Base-by-base conservation (phyloP, 2,113 vertebrate genomes). In the Mesitornis unicolor region DNA sequence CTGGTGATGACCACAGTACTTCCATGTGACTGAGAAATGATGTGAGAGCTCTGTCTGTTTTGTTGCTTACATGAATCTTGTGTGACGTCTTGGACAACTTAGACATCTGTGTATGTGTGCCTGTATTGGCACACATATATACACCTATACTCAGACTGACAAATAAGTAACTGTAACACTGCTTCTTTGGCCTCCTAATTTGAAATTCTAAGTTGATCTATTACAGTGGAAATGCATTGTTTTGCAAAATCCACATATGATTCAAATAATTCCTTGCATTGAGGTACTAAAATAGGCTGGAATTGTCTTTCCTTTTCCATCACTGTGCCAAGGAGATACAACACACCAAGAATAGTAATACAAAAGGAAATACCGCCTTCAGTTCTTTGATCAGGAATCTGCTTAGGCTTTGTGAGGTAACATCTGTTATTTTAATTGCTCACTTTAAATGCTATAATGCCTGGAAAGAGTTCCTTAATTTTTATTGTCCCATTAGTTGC, bases 381-480 rank as follows among this genome's bases (percentile, higher is more conserved):
- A 13, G 24, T 71, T 94, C 43, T 90, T 68, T 64, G 57, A 88
- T 88, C 45, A 40, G 85, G 48, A 93, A 80, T 91, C 78, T 95
- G 24, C 57, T 65, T 86, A 90, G 56, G 71, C 91, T 85, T 69
- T 64, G 45, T 90, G 91, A 63, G n/a, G 75, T 69, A 87, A 29
- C 75, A 96, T 93, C 86, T 97, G 79, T 77, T 94, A 61, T 82
- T 96, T 94, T 95, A 89, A 93, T 94, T 95, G 57, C 83, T 94
- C 6, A 3, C 53, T 95, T 95, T 93, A 85, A 93, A 89, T 79
- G 64, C 29, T 48, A 0, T 87, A 86, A 90, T 61, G 29, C 38
- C 65, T 96, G 33, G 33, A 95, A 97, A 97, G 19, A 89, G 81
- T 96, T 93, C 87, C 50, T 96, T 97, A 82, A 89, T 93, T 96